Percentiles rank a stretch among this genome's conserved stretches.
Evolutionary conservation across 2,888 invertebrate genomes (phyloP).

Genomic region (Linyphia triangularis): DNA sequence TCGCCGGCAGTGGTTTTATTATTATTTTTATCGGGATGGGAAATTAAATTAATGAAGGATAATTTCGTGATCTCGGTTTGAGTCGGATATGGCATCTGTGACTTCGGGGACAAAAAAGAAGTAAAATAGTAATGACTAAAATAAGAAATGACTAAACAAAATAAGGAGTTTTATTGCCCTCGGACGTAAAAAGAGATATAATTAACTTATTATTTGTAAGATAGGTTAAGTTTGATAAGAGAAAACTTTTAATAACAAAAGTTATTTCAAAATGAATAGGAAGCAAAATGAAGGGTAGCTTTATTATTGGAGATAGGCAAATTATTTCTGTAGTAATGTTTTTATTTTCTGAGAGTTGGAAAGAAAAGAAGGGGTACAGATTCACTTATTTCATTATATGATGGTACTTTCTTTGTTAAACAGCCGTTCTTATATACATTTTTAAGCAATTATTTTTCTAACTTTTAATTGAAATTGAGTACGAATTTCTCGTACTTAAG

Average conservation of each 20-base stretch:
- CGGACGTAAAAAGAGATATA: slow-evolving; percentile 17
- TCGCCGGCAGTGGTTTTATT: slow-evolving; percentile 8
- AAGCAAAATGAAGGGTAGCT: no score
- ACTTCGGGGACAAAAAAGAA: background rate
- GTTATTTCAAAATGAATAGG: background rate
- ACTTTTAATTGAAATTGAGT: no score
- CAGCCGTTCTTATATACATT: no score
- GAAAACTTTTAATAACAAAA: slow-evolving; percentile 23
- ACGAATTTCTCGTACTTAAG: no score
- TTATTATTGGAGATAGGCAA: no score
- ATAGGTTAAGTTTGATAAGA: slow-evolving; percentile 16
- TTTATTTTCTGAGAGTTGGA: no score
- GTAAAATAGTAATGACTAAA: background rate
- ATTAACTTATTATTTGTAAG: slow-evolving; percentile 56
- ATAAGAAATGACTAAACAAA: background rate
- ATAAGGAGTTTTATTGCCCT: slow-evolving; percentile 31
- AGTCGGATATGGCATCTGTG: slow-evolving; percentile 21
- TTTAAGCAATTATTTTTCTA: no score
- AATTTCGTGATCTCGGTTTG: slow-evolving; percentile 26
- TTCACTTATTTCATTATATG: no score
- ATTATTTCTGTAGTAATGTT: no score
- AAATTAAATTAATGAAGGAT: slow-evolving; percentile 60
- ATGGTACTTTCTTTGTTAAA: background rate
- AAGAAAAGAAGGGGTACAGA: no score
- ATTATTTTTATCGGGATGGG: slow-evolving; percentile 33